A percentile compares a stretch with the other conserved stretches of the same genome.
Conservation (phyloP, 2,888 invertebrate species). For the Diploptera punctata region DNA sequence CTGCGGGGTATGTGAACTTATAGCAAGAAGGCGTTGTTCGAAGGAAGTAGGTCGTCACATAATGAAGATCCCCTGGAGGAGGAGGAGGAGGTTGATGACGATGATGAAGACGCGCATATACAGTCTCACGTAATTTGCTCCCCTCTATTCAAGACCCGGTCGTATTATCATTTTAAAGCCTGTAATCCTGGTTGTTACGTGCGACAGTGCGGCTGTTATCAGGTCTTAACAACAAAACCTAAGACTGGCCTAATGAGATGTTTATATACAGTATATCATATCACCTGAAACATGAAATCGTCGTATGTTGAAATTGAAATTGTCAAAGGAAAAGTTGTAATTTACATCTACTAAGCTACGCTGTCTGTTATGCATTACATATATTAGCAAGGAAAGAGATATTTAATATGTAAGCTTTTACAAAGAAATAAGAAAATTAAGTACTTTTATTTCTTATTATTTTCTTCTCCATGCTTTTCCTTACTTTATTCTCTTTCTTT, state of each 20-base stretch:
- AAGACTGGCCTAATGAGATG: neutral
- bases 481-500: too few species aligned
- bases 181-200: slow-evolving; percentile 15
- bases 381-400: too few species aligned
- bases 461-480: too few species aligned
- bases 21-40: neutral
- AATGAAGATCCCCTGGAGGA: neutral
- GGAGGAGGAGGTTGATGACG: neutral
- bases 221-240: neutral
- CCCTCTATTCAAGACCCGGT: slow-evolving; percentile 6
- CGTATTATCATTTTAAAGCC: slow-evolving; percentile 9
- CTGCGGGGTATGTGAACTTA: neutral
- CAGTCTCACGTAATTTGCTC: slow-evolving; percentile 14
- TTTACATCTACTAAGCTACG: too few species aligned
- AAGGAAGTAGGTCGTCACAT: slow-evolving; percentile 6
- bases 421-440: too few species aligned
- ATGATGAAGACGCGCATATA: neutral
- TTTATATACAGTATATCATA: neutral
- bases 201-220: neutral
- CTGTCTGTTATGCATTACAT: too few species aligned
- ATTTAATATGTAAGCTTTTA: too few species aligned
- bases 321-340: too few species aligned
- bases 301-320: too few species aligned
- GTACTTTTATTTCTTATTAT: too few species aligned
- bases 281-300: too few species aligned